Evolutionary conservation across 2,797 vertebrate genomes (phyloP), one percentile per base, ranked within the genome.

Genomic region (Hoplostethus mediterraneus): DNA sequence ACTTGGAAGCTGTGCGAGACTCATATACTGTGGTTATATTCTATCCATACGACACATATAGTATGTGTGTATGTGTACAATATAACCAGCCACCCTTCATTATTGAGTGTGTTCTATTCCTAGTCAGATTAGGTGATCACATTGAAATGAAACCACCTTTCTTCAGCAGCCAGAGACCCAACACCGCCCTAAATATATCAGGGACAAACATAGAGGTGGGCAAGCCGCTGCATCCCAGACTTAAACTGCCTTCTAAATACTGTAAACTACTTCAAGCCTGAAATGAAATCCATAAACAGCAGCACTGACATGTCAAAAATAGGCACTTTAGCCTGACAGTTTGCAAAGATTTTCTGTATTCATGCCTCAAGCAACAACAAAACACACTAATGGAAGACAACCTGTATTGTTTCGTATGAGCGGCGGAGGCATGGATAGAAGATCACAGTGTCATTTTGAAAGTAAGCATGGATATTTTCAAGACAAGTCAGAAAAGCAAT

Each of bases 121-220:
- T 21, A 53, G 63, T 45, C 54, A 63, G 67, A 82, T 82, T 76
- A 49, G 42, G 67, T 75, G 74, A 87, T 82, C 65, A 42, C 81
- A 56, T 63, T 88, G 84, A 28, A 28, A 28, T 28, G 88, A 89
- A 90, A 92, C 63, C 84, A 87, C 84, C 90, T 80, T 87, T 88
- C 71, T 82, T 6, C 64, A 55, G 75, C 68, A 79, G 74, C 84
- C 79, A 77, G 84, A 81, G 88, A 91, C 79, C 81, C 67, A 86
- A 83, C 90, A 89, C 86, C 86, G 70, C 49, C 83, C 89, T 92
- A 91, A 92, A 93, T 92, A 91, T 93, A 93, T 86, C 90, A 66
- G 65, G 54, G 85, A 90, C 80, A 90, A 89, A 92, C 90, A 81
- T 87, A 89, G 85, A 79, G 82, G 80, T 75, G 76, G 63, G 68